phyloP scores from a whole-genome alignment of 1,140 invertebrate genomes.

The Zaprionus gabonicus region DNA sequence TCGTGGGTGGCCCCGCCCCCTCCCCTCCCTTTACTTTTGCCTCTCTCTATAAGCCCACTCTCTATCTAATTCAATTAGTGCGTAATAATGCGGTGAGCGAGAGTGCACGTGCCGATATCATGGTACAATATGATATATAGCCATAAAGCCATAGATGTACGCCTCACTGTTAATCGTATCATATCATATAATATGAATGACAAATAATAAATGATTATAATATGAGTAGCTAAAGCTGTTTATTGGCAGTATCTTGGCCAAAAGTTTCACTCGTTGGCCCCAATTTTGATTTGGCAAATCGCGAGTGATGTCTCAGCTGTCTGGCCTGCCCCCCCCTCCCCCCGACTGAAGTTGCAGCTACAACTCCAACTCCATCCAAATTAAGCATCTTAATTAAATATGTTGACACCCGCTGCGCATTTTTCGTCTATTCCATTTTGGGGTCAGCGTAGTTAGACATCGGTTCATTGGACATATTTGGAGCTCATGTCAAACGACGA shows the following conservation, averaged over 20 bases:
- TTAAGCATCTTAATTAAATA: conserved; percentile 44
- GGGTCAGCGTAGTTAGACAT: conserved; percentile 34
- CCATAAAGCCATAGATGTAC: conserved; percentile 4
- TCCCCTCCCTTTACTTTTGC: no score
- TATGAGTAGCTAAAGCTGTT: not conserved
- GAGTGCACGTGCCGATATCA: conserved; percentile 20
- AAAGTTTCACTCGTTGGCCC: not conserved
- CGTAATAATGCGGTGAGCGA: conserved; percentile 55
- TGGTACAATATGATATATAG: not conserved
- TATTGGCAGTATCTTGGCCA: not conserved
- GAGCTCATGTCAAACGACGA: conserved; percentile 5
- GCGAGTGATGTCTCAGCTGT: not conserved
- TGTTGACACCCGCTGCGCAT: conserved; percentile 32
- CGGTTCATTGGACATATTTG: conserved; percentile 29
- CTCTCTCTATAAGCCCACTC: not conserved
- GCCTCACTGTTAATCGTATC: not conserved
- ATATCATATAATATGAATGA: not conserved
- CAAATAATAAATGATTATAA: conserved; percentile 1
- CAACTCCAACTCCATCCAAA: conserved; percentile 7
- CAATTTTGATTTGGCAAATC: conserved; percentile 4
- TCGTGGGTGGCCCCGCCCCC: conserved; percentile 31
- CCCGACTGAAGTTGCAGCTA: not conserved
- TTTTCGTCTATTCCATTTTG: conserved; percentile 21
- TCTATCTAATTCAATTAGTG: conserved; percentile 73
- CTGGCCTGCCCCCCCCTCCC: not conserved